Evolutionary conservation across 2,797 vertebrate species (phyloP).

Genomic region (Anabas testudineus): DNA sequence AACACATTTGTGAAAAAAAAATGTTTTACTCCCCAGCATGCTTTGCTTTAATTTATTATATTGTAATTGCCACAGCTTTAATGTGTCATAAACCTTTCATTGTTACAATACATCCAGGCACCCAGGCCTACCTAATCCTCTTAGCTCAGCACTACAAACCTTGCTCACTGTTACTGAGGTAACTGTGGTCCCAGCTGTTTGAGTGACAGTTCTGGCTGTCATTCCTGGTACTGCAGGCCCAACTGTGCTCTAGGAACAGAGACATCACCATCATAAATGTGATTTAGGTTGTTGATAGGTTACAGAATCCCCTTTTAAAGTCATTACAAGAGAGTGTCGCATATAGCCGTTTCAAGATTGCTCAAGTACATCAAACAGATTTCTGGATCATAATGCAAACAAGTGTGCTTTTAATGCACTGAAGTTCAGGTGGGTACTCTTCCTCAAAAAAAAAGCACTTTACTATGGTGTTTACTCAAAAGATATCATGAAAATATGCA

Average conservation of each 20-base stretch:
- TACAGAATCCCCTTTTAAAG: slow-evolving; percentile 1
- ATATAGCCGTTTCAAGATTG: background rate
- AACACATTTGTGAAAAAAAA: background rate
- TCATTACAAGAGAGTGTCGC: background rate
- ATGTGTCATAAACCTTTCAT: background rate
- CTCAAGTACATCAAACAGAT: slow-evolving; percentile 3
- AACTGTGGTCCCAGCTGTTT: slow-evolving; percentile 86
- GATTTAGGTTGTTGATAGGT: slow-evolving; percentile 4
- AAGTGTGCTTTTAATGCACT: background rate
- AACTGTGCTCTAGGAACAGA: slow-evolving; percentile 75
- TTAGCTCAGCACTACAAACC: slow-evolving; percentile 55
- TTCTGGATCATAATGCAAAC: slow-evolving; percentile 6
- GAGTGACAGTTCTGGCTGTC: slow-evolving; percentile 86
- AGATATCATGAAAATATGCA: background rate
- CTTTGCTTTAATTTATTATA: background rate
- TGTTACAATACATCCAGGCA: slow-evolving; percentile 2
- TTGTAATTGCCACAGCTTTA: background rate
- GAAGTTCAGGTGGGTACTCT: background rate
- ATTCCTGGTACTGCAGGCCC: slow-evolving; percentile 88
- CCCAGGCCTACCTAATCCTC: slow-evolving; percentile 7
- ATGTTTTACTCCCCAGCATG: background rate
- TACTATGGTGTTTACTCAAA: background rate
- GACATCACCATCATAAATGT: background rate
- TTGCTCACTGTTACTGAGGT: slow-evolving; percentile 91
- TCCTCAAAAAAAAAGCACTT: background rate